phyloP scores from a whole-genome alignment of 2,888 invertebrate genomes.

The Heliconius aoede region DNA sequence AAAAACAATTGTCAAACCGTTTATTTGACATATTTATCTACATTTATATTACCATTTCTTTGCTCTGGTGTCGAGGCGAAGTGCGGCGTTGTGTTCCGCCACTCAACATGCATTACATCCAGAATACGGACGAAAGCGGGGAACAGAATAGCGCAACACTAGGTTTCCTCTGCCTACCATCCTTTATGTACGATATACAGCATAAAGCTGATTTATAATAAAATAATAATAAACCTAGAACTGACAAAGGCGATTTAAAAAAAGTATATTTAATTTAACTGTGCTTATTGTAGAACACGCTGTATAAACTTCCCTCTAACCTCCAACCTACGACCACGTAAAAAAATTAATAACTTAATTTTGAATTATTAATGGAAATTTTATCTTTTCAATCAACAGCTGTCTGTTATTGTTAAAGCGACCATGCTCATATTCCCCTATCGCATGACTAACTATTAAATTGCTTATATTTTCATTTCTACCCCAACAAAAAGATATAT shows the following conservation, averaged over 20 bases:
- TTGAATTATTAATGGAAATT: conserved; percentile 11
- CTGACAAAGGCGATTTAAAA: too few relatives aligned
- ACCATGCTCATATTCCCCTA: conserved; percentile 14
- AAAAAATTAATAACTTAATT: conserved; percentile 26
- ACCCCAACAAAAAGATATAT: background rate
- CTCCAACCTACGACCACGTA: background rate
- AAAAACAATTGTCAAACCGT: background rate
- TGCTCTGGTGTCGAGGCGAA: too few relatives aligned
- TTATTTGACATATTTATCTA: too few relatives aligned
- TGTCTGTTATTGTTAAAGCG: conserved; percentile 19
- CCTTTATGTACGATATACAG: too few relatives aligned
- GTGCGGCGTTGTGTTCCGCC: too few relatives aligned
- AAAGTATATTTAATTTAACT: background rate
- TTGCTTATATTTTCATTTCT: conserved; percentile 4
- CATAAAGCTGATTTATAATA: too few relatives aligned
- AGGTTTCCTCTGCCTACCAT: too few relatives aligned
- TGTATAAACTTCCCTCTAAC: conserved; percentile 3
- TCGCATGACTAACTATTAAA: conserved; percentile 19
- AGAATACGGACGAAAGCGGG: too few relatives aligned
- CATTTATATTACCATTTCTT: too few relatives aligned
- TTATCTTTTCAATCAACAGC: conserved; percentile 30
- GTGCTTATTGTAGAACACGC: background rate
- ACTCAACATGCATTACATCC: too few relatives aligned
- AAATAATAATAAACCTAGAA: too few relatives aligned
- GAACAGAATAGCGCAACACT: too few relatives aligned